Conservation (phyloP, 2,888 invertebrate genomes). For the Spatulosminthurus flaviceps region DNA sequence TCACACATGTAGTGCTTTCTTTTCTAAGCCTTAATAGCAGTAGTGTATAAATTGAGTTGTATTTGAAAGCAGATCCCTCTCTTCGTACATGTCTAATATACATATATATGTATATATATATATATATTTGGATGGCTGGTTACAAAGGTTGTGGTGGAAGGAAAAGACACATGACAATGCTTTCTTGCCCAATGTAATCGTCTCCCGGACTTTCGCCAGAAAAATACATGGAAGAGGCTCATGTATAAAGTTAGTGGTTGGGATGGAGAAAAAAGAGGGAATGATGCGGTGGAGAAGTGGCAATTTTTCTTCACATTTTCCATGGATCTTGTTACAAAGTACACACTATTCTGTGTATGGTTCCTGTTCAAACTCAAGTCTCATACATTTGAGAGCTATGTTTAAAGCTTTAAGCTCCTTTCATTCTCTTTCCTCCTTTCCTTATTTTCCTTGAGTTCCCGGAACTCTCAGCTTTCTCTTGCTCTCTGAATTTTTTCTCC, state of each 20-base stretch:
- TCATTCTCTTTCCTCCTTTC: background rate
- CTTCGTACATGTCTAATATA: too few relatives aligned
- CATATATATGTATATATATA: too few relatives aligned
- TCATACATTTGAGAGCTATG: background rate
- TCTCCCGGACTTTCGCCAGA: background rate
- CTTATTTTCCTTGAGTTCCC: background rate
- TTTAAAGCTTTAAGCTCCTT: background rate
- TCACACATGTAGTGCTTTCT: too few relatives aligned
- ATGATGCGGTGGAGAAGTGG: slow-evolving; percentile 17
- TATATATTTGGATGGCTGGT: background rate
- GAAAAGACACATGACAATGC: background rate
- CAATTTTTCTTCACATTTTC: slow-evolving; percentile 25
- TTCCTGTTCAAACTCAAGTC: background rate
- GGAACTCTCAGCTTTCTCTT: too few relatives aligned
- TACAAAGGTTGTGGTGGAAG: background rate
- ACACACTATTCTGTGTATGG: slow-evolving; percentile 5
- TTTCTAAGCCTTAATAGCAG: too few relatives aligned
- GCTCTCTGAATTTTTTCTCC: too few relatives aligned
- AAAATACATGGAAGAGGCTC: background rate
- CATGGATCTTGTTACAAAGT: slow-evolving; percentile 2
- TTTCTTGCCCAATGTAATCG: slow-evolving; percentile 17
- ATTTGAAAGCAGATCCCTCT: too few relatives aligned
- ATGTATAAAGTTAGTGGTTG: background rate
- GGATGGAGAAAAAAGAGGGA: background rate
- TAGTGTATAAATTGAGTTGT: too few relatives aligned